These are phyloP conservation scores for Dreissena polymorpha DNA, from an alignment of 1,140 invertebrate genomes.

Conservation along the genomic window DNA sequence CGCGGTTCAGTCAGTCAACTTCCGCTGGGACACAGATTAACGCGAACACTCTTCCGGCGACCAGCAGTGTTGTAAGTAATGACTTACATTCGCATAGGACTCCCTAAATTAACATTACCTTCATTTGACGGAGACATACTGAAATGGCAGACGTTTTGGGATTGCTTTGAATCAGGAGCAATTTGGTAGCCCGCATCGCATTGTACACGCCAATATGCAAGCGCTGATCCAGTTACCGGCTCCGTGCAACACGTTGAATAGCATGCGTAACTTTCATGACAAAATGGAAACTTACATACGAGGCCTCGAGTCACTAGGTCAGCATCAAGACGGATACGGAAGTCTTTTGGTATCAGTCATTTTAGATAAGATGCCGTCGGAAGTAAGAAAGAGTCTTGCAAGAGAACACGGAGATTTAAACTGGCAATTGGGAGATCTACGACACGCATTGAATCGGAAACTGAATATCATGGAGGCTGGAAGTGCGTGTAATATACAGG, in stretches of 20 bases:
- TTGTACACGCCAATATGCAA: conserved; percentile 30
- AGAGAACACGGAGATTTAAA: too few relatives aligned
- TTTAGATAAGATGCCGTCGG: not conserved
- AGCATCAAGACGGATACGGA: not conserved
- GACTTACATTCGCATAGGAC: not conserved
- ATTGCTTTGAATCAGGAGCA: conserved; percentile 15
- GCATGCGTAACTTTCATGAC: conserved; percentile 26
- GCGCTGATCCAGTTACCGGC: conserved; percentile 7
- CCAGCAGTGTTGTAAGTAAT: not conserved
- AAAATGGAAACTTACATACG: conserved; percentile 31
- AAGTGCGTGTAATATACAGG: not conserved
- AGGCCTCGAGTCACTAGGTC: conserved; percentile 4
- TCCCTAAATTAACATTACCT: conserved; percentile 1
- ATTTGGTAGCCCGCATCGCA: conserved; percentile 16
- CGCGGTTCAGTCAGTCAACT: too few relatives aligned
- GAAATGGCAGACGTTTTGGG: conserved; percentile 20
- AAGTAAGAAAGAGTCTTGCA: conserved; percentile 4
- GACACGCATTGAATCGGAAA: too few relatives aligned
- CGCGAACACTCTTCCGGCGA: too few relatives aligned
- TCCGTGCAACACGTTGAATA: not conserved
- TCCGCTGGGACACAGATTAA: too few relatives aligned
- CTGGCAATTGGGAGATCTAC: too few relatives aligned
- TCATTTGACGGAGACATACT: conserved; percentile 17
- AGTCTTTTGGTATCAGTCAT: not conserved
- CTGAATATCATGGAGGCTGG: not conserved